Percentiles rank a stretch among this genome's conserved stretches.
These are phyloP conservation scores for Bombus turneri DNA, from an alignment of 1,140 invertebrate species.

Conservation along the genomic window DNA sequence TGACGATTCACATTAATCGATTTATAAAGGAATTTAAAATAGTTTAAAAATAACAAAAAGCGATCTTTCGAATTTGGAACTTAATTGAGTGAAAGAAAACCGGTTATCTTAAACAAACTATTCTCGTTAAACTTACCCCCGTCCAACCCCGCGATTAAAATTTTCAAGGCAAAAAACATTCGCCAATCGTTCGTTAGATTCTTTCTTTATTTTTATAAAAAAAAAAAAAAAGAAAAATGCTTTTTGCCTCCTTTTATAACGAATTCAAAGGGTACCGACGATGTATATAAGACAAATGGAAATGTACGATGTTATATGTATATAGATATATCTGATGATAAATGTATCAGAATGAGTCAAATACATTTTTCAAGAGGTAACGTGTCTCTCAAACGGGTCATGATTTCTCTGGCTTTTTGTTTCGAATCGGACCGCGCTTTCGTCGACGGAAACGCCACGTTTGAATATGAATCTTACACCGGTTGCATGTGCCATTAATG, in stretches of 20 bases:
- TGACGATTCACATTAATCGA: background rate
- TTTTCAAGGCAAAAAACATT: background rate
- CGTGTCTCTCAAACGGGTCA: background rate
- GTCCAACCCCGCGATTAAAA: background rate
- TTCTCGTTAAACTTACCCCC: conserved; percentile 9
- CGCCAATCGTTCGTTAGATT: background rate
- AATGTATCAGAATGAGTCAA: background rate
- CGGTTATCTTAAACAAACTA: conserved; percentile 11
- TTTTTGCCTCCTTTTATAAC: conserved; percentile 4
- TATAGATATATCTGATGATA: background rate
- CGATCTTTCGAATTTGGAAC: no score
- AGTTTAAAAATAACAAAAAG: background rate
- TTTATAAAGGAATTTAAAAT: background rate
- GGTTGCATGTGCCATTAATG: background rate
- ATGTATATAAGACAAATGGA: conserved; percentile 10
- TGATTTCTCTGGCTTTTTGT: background rate
- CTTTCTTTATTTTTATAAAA: background rate
- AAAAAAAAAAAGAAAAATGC: background rate
- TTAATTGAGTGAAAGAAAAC: conserved; percentile 22
- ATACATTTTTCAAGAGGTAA: background rate
- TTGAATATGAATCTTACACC: conserved; percentile 30
- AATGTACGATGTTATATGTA: background rate
- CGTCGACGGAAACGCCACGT: conserved; percentile 21
- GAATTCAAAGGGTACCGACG: conserved; percentile 55
- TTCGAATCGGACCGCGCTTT: conserved; percentile 17